Conservation (phyloP, 1,140 invertebrate genomes). For the Calephelis nemesis region DNA sequence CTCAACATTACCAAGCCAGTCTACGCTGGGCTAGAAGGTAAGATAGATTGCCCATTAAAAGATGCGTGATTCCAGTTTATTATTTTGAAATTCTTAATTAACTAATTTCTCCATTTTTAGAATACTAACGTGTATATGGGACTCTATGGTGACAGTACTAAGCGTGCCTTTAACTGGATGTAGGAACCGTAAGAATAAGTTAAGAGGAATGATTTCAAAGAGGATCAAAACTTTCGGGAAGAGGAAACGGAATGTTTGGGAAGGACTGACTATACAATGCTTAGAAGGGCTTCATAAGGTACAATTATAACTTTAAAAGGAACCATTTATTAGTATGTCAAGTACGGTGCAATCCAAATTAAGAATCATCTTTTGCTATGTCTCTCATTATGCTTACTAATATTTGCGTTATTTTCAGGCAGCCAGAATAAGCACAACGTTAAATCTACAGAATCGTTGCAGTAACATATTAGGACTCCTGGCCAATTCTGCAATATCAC, state of each 20-base stretch:
- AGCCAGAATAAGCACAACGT: conserved; percentile 85
- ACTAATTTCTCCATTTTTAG: conserved; percentile 35
- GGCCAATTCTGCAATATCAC: conserved; percentile 87
- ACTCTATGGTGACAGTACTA: conserved; percentile 92
- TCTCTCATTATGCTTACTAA: too few species aligned
- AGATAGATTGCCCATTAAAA: background rate
- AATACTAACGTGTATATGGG: conserved; percentile 95
- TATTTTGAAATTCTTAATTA: too few species aligned
- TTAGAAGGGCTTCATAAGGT: conserved; percentile 95
- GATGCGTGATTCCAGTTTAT: too few species aligned
- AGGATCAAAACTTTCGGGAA: conserved; percentile 76
- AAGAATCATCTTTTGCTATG: too few species aligned
- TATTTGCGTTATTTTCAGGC: conserved; percentile 73
- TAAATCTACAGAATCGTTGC: conserved; percentile 90
- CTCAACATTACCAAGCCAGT: conserved; percentile 70
- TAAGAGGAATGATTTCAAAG: conserved; percentile 76
- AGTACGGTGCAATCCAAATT: too few species aligned
- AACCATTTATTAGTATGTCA: too few species aligned
- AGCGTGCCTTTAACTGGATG: conserved; percentile 86
- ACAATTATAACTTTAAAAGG: background rate
- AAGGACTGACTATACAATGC: conserved; percentile 89
- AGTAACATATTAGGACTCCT: conserved; percentile 90
- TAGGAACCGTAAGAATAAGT: conserved; percentile 78
- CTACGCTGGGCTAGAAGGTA: conserved; percentile 74
- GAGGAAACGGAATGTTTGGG: conserved; percentile 81